Conservation (phyloP, 2,888 invertebrate genomes). For the Agriopis leucophaearia region DNA sequence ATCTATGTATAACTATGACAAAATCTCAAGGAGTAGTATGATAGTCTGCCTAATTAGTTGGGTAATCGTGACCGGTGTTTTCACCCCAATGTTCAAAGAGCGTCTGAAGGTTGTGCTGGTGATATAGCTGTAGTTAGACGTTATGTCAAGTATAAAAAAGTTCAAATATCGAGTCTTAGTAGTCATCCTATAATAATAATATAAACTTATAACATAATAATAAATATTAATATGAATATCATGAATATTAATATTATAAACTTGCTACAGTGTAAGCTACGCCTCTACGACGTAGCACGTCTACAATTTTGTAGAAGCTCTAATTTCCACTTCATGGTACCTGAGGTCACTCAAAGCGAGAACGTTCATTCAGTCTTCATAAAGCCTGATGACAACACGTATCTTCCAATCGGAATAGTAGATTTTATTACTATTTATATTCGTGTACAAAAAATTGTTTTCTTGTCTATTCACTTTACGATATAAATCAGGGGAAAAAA, state of each 20-base stretch:
- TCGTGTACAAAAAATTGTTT: neutral
- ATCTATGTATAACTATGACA: neutral
- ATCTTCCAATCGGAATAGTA: slow-evolving; percentile 5
- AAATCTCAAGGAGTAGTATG: no score
- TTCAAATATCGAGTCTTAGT: no score
- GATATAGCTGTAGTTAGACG: no score
- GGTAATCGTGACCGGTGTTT: no score
- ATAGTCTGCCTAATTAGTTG: no score
- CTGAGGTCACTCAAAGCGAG: slow-evolving; percentile 41
- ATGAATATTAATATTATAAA: neutral
- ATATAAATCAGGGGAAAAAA: neutral
- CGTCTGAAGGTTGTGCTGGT: no score
- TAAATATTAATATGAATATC: no score
- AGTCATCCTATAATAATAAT: neutral
- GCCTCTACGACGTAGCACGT: slow-evolving; percentile 49
- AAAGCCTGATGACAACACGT: slow-evolving; percentile 16
- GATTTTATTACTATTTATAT: slow-evolving; percentile 22
- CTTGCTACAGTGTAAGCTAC: slow-evolving; percentile 34
- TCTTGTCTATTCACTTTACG: neutral
- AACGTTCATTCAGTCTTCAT: slow-evolving; percentile 40
- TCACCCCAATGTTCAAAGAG: no score
- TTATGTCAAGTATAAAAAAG: no score
- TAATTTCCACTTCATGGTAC: slow-evolving; percentile 50
- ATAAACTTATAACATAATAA: no score
- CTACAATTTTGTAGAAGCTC: slow-evolving; percentile 46